phyloP scores from a whole-genome alignment of 2,113 vertebrate genomes.

The Pelecanus crispus region DNA sequence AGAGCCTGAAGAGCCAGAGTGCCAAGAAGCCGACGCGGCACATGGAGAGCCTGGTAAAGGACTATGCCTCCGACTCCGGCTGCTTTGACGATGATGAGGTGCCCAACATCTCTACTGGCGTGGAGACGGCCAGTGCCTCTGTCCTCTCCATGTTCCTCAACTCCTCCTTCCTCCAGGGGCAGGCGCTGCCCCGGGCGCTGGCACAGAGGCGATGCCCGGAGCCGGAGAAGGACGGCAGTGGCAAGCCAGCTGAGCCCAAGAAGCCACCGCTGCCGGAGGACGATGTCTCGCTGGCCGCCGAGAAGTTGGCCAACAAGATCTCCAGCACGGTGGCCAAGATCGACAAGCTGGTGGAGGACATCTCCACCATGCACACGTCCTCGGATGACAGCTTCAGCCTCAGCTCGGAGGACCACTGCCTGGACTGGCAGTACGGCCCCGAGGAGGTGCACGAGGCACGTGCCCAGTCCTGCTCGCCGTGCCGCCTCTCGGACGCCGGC shows the following conservation, averaged over 20 bases:
- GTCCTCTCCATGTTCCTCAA: slow-evolving; percentile 90
- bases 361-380: slow-evolving; percentile 90
- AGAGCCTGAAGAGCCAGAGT: slow-evolving; percentile 77
- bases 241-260: slow-evolving; percentile 37
- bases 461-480: slow-evolving; percentile 88
- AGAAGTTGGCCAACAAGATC: slow-evolving; percentile 88
- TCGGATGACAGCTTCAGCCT: slow-evolving; percentile 96
- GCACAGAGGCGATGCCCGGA: slow-evolving; percentile 71
- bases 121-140: slow-evolving; percentile 82
- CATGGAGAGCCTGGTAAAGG: slow-evolving; percentile 90
- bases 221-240: slow-evolving; percentile 75
- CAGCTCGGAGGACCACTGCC: slow-evolving; percentile 90
- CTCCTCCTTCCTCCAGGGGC: slow-evolving; percentile 88
- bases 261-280: slow-evolving; percentile 68
- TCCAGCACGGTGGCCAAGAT: slow-evolving; percentile 91
- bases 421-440: slow-evolving; percentile 86
- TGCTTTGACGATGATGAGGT: slow-evolving; percentile 95
- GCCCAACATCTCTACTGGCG: slow-evolving; percentile 82
- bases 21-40: slow-evolving; percentile 83
- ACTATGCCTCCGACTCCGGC: slow-evolving; percentile 94
- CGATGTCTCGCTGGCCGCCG: slow-evolving; percentile 81
- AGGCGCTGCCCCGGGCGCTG: slow-evolving; percentile 68
- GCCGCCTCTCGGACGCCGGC: slow-evolving; percentile 78
- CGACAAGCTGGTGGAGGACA: slow-evolving; percentile 92
- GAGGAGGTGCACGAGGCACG: slow-evolving; percentile 84